These are phyloP conservation scores for Sylvietta virens DNA, from an alignment of 2,113 vertebrate species.

Conservation along the genomic window DNA sequence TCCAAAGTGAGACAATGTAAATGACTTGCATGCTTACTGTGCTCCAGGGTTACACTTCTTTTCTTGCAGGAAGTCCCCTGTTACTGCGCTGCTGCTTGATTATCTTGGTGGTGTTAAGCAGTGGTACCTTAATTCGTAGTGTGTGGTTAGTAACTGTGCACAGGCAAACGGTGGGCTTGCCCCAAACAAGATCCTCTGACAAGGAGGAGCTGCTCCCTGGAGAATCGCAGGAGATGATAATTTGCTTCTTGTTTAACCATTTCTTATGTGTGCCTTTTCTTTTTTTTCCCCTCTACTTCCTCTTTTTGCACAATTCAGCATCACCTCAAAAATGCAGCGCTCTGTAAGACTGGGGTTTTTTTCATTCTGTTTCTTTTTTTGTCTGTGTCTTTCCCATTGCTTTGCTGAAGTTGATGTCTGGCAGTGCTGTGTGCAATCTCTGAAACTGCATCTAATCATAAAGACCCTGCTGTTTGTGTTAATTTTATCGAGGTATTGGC, in stretches of 20 bases:
- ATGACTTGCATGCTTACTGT: background rate
- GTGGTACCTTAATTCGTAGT: background rate
- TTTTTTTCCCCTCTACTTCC: accelerated
- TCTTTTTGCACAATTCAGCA: background rate
- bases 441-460: background rate
- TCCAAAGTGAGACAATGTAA: background rate
- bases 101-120: background rate
- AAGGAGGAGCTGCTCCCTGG: background rate
- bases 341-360: background rate
- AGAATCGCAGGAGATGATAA: accelerated
- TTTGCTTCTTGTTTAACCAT: background rate
- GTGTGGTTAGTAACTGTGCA: background rate
- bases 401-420: background rate
- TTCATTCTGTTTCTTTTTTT: background rate
- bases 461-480: background rate
- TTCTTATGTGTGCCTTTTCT: background rate
- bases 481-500: background rate
- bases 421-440: background rate
- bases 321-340: background rate
- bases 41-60: background rate
- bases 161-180: background rate
- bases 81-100: background rate
- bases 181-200: background rate
- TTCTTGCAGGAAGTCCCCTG: background rate
- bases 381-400: accelerated